A percentile compares a stretch with the other conserved stretches of the same genome.
Evolutionary conservation across 2,797 vertebrate species (phyloP).

Genomic region (Nyctalus aviator): DNA sequence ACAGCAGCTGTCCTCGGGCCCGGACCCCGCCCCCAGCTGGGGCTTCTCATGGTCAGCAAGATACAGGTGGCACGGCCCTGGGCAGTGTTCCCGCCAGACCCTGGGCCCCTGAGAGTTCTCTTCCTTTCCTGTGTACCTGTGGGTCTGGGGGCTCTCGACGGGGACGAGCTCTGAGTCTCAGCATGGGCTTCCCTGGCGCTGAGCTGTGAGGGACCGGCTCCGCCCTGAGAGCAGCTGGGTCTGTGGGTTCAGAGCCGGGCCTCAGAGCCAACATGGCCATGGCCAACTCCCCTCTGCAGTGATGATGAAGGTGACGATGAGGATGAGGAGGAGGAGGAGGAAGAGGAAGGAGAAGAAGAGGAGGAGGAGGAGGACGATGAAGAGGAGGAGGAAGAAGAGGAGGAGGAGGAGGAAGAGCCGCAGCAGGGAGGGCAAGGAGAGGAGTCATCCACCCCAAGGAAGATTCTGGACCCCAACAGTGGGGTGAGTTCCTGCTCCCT

Average conservation of each 20-base stretch:
- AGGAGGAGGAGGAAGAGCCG: conserved; percentile 85
- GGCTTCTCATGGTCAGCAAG: not conserved
- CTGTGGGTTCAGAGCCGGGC: not conserved
- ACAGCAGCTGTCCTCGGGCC: not conserved
- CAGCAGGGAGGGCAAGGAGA: conserved; percentile 85
- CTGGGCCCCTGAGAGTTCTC: not conserved
- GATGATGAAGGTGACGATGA: conserved; percentile 91
- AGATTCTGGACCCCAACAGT: conserved; percentile 83
- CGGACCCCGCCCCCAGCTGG: fast-evolving
- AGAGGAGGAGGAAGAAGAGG: conserved; percentile 86
- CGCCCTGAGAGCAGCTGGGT: not conserved
- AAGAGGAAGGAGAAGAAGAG: conserved; percentile 84
- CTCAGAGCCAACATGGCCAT: fast-evolving
- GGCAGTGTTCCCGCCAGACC: not conserved
- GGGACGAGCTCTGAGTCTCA: not conserved
- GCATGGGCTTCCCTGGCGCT: not conserved
- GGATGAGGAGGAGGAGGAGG: conserved; percentile 86
- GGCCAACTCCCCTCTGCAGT: conserved; percentile 80
- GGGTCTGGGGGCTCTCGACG: not conserved
- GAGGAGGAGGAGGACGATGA: conserved; percentile 83
- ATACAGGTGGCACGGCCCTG: not conserved
- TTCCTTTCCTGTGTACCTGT: not conserved
- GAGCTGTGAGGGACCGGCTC: not conserved
- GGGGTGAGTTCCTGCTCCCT: conserved; percentile 66
- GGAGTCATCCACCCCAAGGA: conserved; percentile 81